Base-by-base conservation (phyloP, 2,888 invertebrate genomes). In the Cyclophora punctaria region DNA sequence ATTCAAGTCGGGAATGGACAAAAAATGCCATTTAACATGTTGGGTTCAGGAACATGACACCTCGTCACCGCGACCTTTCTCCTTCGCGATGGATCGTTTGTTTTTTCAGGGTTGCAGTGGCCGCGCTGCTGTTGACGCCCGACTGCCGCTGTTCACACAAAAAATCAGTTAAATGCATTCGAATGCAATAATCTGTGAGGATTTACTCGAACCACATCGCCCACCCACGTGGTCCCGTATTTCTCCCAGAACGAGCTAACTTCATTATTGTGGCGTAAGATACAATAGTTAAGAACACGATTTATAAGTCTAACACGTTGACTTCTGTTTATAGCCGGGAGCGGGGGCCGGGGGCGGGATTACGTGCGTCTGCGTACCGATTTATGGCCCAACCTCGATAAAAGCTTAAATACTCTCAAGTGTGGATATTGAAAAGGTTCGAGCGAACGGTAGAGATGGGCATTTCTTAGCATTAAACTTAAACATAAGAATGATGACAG, bases 241-340 rank as follows among this genome's bases (percentile, higher is more conserved):
- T 82, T 88, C 87, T 86, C 82, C 83, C 80, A 75, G 80, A 86
- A 85, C 83, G 86, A 87, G 85, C 86, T 82, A 86, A 88, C 87
- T 86, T 88, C 86, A 88, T 88, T 87, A 88, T 87, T 87, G 86
- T 88, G 86, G 85, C 81, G 76, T 79, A 82, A 85, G 86, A 86
- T 87, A 88, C 88, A 87, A 87, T 87, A 86, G 87, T 86, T 87
- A 87, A 87, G 88, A 85, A 73, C 80, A 86, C 83, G 86, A 88
- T 88, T 87, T 88, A 88, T 88, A 85, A 83, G 85, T 82, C 82
- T 79, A 81, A 87, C 87, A 88, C 86, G 88, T 84, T 86, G 87
- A 87, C 88, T 87, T 85, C 88, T 88, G 88, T 87, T 88, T 87
- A 86, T 87, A 84, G 85, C 83, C 77, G 74, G 78, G 74, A 80